A percentile compares a stretch with the other conserved stretches of the same genome.
Conservation (phyloP, 2,888 invertebrate genomes). For the Plusia festucae region DNA sequence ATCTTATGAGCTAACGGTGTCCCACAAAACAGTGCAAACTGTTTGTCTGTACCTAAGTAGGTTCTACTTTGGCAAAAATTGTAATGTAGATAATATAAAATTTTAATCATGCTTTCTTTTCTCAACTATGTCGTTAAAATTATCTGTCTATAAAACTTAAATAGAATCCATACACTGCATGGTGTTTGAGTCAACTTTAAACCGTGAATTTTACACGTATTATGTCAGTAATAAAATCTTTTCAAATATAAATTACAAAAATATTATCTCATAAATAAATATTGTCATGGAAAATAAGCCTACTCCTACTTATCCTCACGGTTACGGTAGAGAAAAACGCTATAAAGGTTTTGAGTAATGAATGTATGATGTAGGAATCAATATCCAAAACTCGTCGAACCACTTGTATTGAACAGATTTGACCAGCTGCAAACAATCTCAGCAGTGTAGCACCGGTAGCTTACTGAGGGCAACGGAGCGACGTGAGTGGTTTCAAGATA, state of each 20-base stretch:
- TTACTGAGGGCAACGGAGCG: slow-evolving; percentile 29
- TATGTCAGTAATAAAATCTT: no score
- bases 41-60: no score
- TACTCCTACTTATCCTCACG: no score
- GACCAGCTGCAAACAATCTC: slow-evolving; percentile 31
- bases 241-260: no score
- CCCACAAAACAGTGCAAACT: no score
- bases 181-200: background rate
- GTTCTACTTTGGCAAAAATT: no score
- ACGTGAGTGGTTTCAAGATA: slow-evolving; percentile 63
- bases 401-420: slow-evolving; percentile 13
- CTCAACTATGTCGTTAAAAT: slow-evolving; percentile 4
- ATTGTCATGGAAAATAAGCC: no score
- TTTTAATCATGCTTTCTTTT: background rate
- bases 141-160: background rate
- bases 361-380: background rate
- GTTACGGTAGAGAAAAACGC: no score
- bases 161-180: background rate
- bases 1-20: no score
- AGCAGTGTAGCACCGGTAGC: slow-evolving; percentile 33
- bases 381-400: slow-evolving; percentile 13
- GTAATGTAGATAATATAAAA: background rate
- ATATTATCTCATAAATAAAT: no score
- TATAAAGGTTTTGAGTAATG: no score
- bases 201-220: no score